Conservation (phyloP, 2,888 invertebrate genomes). For the Lissonota sp. region DNA sequence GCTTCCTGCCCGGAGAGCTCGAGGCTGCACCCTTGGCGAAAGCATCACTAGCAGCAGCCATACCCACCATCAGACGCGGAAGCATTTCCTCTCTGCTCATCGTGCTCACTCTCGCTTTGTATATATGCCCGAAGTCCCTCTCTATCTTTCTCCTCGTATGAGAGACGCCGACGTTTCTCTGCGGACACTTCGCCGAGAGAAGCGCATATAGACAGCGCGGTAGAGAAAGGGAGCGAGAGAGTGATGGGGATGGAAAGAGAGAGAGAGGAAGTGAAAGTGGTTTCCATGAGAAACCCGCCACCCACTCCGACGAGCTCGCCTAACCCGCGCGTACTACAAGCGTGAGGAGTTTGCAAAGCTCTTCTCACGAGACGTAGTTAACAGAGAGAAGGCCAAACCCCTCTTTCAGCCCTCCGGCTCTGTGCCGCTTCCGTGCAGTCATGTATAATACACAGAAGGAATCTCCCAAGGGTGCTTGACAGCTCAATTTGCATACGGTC, state of each 20-base stretch:
- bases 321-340: conserved; percentile 67
- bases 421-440: conserved; percentile 65
- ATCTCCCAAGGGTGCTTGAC: conserved; percentile 78
- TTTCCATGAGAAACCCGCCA: conserved; percentile 56
- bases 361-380: conserved; percentile 78
- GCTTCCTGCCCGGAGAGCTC: conserved; percentile 32
- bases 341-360: conserved; percentile 82
- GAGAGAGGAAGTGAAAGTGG: background rate
- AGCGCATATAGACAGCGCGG: conserved; percentile 40
- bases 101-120: conserved; percentile 57
- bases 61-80: conserved; percentile 51
- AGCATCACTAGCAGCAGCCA: conserved; percentile 22
- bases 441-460: conserved; percentile 79
- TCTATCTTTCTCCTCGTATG: conserved; percentile 51
- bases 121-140: conserved; percentile 34
- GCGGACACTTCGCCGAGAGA: conserved; percentile 44
- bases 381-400: conserved; percentile 68
- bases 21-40: conserved; percentile 34
- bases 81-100: conserved; percentile 54
- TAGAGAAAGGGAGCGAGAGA: background rate
- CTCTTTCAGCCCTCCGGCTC: conserved; percentile 24
- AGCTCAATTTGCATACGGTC: conserved; percentile 79
- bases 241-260: background rate
- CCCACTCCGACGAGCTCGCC: conserved; percentile 57
- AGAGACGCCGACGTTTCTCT: conserved; percentile 31